Evolutionary conservation across 2,113 vertebrate species (phyloP).

Genomic region (Cephalopterus ornatus): DNA sequence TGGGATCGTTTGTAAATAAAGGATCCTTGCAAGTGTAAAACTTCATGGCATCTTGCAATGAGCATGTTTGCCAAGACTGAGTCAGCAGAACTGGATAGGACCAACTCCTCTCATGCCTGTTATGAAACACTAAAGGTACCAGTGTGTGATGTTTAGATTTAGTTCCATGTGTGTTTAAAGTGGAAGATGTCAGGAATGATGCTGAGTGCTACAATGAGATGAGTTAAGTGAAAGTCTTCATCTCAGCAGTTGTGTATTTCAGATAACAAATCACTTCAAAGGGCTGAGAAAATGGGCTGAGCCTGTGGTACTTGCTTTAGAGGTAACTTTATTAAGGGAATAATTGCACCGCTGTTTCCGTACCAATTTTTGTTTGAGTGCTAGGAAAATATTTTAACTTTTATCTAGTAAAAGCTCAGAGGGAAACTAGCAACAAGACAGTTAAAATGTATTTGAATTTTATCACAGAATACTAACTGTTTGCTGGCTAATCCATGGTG

Average conservation of each 20-base stretch:
- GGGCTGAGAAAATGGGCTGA: not conserved
- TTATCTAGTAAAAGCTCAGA: not conserved
- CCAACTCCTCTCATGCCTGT: too few species aligned
- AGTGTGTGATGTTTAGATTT: not conserved
- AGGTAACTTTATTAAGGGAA: not conserved
- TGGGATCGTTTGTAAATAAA: not conserved
- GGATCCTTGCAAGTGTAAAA: not conserved
- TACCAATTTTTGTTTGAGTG: not conserved
- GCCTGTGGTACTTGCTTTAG: not conserved
- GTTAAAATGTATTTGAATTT: not conserved
- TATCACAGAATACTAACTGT: not conserved
- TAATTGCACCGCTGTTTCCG: not conserved
- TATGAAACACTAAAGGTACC: not conserved
- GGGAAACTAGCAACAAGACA: not conserved
- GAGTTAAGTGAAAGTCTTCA: not conserved
- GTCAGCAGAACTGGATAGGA: not conserved
- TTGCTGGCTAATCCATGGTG: not conserved
- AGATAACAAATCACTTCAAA: not conserved
- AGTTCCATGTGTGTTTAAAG: not conserved
- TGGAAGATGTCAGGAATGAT: not conserved
- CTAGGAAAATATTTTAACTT: not conserved
- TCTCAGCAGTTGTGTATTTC: not conserved
- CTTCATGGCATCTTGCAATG: accelerated
- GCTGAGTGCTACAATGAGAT: not conserved
- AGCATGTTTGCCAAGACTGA: not conserved